Evolutionary conservation across 2,113 vertebrate species (phyloP), one percentile per base, ranked within the genome.

Genomic region (Oceanodroma tethys): DNA sequence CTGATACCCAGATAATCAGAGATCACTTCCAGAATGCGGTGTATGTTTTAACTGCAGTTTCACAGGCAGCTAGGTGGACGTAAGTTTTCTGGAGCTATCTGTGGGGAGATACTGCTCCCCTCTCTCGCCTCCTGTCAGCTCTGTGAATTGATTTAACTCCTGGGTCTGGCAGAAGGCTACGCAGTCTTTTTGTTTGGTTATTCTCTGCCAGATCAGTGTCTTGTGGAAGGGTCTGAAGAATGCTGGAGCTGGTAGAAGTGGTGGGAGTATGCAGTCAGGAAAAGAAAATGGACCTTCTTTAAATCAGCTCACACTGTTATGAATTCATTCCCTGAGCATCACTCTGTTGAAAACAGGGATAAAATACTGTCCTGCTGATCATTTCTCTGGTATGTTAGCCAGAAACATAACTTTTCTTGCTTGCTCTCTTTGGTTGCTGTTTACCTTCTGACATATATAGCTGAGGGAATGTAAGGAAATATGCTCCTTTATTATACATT

Each of bases 1-100:
- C 29, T 78, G 43, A 47, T 85, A 59, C 4, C 10, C 60, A 58
- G 56, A 40, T 59, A 71, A 62, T 70, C 27, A 62, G 59, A 70
- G 63, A 48, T 48, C 19, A 5, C 50, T 78, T 93, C n/a, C 16
- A 50, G 52, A 88, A 79, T 5, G 18, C 18, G 20, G 6, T 19
- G 13, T 59, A 7, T 21, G 19, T 59, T 80, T 59, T 42, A 67
- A 62, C 8, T 66, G 16, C 27, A 6, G 12, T 73, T 78, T 70
- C 8, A 11, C 4, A 47, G 55, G 30, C 16, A 70, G 25, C 22
- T 67, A 43, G 38, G 45, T 6, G 1, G 15, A 42, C 2, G 0
- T 20, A 18, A 55, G 18, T 48, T 96, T 88, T 65, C 58, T 80
- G 58, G 62, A 60, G 48, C 58, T 93, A 0, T 52, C 10, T 10